Conservation (phyloP, 1,140 invertebrate species). For the Drosophila hydei region DNA sequence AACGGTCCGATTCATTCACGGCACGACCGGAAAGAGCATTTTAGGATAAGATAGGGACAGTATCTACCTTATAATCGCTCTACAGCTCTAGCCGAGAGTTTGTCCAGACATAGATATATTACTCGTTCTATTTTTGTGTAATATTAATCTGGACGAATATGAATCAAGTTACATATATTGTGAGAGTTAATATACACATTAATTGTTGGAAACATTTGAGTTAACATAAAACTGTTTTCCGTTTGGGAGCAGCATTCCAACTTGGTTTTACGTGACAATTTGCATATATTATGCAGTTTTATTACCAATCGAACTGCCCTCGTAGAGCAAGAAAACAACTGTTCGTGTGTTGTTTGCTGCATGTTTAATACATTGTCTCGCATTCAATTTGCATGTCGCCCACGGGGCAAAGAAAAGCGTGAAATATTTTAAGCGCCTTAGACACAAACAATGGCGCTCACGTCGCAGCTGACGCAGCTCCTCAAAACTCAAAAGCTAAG, state of each 20-base stretch:
- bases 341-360: constrained; percentile 23
- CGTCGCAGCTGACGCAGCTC: constrained; percentile 25
- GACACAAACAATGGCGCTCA: constrained; percentile 35
- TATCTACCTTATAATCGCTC: too few species aligned
- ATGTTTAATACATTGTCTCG: constrained; percentile 52
- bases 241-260: not conserved
- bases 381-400: constrained; percentile 66
- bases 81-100: too few species aligned
- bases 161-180: not conserved
- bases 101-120: too few species aligned
- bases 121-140: too few species aligned
- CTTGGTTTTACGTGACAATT: not conserved
- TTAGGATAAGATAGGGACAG: too few species aligned
- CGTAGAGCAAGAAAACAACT: not conserved
- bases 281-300: not conserved
- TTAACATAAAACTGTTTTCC: not conserved
- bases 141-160: too few species aligned
- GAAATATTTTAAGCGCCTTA: constrained; percentile 56
- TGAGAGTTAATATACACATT: not conserved
- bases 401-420: constrained; percentile 53
- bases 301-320: not conserved
- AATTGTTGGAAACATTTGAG: too few species aligned
- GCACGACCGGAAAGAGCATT: too few species aligned
- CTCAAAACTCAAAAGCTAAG: constrained; percentile 4
- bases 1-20: too few species aligned